Percentiles rank a stretch among this genome's conserved stretches.
These are phyloP conservation scores for Merluccius polli DNA, from an alignment of 2,797 vertebrate genomes.

Conservation along the genomic window DNA sequence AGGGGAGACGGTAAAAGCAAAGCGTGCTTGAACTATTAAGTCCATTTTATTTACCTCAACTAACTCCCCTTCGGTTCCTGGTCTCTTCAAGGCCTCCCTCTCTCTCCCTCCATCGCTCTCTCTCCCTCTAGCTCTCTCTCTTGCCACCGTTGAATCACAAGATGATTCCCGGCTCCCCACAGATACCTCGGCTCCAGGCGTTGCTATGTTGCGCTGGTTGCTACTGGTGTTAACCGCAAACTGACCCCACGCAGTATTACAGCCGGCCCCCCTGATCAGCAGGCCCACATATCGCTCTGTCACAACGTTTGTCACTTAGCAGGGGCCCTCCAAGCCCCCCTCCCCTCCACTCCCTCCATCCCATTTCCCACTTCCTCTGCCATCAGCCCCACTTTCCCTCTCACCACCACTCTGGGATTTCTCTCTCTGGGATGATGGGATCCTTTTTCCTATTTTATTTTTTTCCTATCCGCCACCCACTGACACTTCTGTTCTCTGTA, in stretches of 20 bases:
- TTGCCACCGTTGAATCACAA: conserved; percentile 6
- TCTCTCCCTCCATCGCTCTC: not conserved
- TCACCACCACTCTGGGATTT: conserved; percentile 8
- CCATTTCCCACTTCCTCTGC: conserved; percentile 25
- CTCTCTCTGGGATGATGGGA: not conserved
- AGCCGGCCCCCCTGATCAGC: conserved; percentile 7
- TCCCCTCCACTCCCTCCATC: conserved; percentile 29
- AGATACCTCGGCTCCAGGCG: not conserved
- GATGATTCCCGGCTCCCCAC: not conserved
- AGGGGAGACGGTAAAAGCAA: conserved; percentile 2
- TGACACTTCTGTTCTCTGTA: conserved; percentile 30
- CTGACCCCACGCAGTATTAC: conserved; percentile 22
- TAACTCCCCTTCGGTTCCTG: not conserved
- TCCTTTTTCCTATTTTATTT: conserved; percentile 22
- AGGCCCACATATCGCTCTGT: not conserved
- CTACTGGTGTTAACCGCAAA: conserved; percentile 17
- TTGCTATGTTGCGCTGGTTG: conserved; percentile 38
- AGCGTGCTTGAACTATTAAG: conserved; percentile 5
- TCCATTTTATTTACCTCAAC: not conserved
- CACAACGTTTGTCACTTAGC: conserved; percentile 16
- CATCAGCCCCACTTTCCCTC: conserved; percentile 1
- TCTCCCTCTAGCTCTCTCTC: not conserved
- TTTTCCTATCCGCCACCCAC: conserved; percentile 28
- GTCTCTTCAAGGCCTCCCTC: not conserved
- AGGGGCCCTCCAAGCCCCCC: conserved; percentile 18